Percentiles rank a stretch among this genome's conserved stretches.
These are phyloP conservation scores for Daphoenositta chrysoptera DNA, from an alignment of 2,113 vertebrate genomes.

Conservation along the genomic window DNA sequence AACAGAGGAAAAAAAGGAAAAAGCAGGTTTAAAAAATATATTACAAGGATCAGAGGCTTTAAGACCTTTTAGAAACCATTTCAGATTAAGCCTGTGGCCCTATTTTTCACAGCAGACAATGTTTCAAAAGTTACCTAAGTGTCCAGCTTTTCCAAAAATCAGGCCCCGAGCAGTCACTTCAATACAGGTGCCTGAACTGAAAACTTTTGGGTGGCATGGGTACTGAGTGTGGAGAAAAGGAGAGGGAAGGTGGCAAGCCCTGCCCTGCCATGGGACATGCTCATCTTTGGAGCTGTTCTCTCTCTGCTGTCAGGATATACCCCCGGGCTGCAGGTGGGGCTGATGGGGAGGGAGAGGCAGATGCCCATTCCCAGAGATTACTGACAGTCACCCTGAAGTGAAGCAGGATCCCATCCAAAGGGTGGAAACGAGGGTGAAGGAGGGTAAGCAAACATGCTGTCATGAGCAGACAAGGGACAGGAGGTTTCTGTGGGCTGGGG, in stretches of 20 bases:
- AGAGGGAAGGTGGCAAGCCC: background rate
- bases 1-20: background rate
- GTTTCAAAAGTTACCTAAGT: background rate
- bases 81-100: background rate
- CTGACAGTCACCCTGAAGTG: background rate
- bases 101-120: background rate
- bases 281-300: background rate
- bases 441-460: background rate
- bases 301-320: background rate
- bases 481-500: background rate
- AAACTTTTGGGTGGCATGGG: background rate
- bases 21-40: background rate
- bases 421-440: background rate
- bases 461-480: background rate
- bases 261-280: accelerated
- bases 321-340: background rate
- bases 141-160: background rate
- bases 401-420: background rate
- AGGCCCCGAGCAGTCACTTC: background rate
- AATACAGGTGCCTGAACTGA: background rate
- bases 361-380: background rate
- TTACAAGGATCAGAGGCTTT: background rate
- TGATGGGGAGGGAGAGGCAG: background rate
- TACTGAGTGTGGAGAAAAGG: background rate
- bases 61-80: background rate